A percentile compares a stretch with the other conserved stretches of the same genome.
These are phyloP conservation scores for Araneus ventricosus DNA, from an alignment of 1,140 invertebrate genomes.

Conservation along the genomic window DNA sequence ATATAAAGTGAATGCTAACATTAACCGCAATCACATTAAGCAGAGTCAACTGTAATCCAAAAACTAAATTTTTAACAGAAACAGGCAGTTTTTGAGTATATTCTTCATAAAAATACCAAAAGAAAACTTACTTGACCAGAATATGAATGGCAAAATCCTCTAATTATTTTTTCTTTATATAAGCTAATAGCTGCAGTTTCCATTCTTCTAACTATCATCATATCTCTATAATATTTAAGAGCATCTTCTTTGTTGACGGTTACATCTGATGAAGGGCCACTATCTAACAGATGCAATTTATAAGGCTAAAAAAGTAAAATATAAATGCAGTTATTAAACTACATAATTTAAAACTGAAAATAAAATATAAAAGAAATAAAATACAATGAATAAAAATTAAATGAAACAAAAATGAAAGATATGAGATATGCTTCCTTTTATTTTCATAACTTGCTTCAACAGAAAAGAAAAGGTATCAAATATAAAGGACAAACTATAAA, in stretches of 20 bases:
- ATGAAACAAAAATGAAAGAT: no score
- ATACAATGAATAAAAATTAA: no score
- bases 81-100: no score
- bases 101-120: neutral
- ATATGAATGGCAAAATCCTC: slow-evolving; percentile 99
- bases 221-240: slow-evolving; percentile 90
- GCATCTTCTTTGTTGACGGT: slow-evolving; percentile 89
- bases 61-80: no score
- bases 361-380: neutral
- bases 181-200: slow-evolving; percentile 95
- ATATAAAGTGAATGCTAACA: no score
- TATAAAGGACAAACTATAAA: no score
- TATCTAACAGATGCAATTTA: slow-evolving; percentile 90
- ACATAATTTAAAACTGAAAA: neutral
- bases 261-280: slow-evolving; percentile 88
- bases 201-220: slow-evolving; percentile 93
- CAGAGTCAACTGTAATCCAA: no score
- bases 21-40: no score
- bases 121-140: slow-evolving; percentile 87
- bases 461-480: no score
- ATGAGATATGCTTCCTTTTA: no score
- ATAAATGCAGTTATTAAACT: slow-evolving; percentile 16
- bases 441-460: no score
- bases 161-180: slow-evolving; percentile 97
- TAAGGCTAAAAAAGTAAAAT: slow-evolving; percentile 84